Base-by-base conservation (phyloP, 2,888 invertebrate genomes). In the Stenichneumon culpator region DNA sequence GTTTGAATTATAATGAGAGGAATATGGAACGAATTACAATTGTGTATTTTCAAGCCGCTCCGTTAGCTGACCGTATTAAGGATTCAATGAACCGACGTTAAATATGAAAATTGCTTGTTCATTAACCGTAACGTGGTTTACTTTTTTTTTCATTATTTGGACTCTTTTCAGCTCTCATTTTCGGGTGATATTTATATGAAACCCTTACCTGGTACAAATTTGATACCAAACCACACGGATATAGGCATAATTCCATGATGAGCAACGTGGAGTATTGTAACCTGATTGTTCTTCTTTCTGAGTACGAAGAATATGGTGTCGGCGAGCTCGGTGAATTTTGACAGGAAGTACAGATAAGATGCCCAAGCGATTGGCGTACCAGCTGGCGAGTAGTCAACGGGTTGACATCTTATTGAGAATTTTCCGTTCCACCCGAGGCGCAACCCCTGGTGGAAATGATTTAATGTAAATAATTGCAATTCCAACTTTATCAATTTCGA, bases 231-330 rank as follows among this genome's bases (percentile, higher is more conserved):
- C 98, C 98, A 98, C 80, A 98, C 98, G 9, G 98, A 98, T 94
- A 98, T 96, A 3, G 99, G 99, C 99, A 99, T 99, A 88, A 98
- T 97, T 67, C 98, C 98, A 92, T 99, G 99, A 94, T 99, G 99
- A 90, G 98, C 9, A 9, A 36, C 36, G 36, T 36, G 36, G 4
- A 36, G 36, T 36, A 1, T 0, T 9, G 36, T 4, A 98, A 73
- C 97, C 92, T 99, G 99, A 93, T 97, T 97, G 93, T 97, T 97
- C 94, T 99, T 98, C 95, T 99, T 99, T 80, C 99, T 96, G 95
- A 99, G 95, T 84, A 99, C 97, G 95, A 99, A 99, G 95, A 99
- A 99, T 93, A 98, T 96, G 79, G 99, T 99, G 94, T 99, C 99
- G 88, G 98, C 96, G 93, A 99, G 97, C 94, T 99, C 99, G 81